phyloP scores from a whole-genome alignment of 2,113 vertebrate species.

The Myotis yumanensis region DNA sequence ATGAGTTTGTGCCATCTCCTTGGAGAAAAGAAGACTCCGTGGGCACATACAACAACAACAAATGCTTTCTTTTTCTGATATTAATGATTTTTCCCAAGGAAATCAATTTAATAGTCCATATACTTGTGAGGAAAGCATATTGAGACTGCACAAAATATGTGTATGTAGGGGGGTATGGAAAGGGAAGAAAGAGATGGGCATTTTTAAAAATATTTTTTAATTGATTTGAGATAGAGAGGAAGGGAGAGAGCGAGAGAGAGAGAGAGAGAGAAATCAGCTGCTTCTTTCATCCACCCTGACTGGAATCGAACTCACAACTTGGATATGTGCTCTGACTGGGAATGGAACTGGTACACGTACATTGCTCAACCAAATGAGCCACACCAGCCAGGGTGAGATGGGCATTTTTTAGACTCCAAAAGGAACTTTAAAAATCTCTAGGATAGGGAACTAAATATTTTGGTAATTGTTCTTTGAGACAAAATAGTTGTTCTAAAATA shows the following conservation, averaged over 20 bases:
- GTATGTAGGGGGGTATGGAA: background rate
- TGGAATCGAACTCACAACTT: no score
- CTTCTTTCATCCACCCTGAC: no score
- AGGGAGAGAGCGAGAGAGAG: no score
- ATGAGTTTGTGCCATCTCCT: conserved; percentile 4
- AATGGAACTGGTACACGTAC: no score
- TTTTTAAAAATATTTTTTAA: no score
- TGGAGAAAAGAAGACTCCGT: background rate
- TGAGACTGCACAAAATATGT: background rate
- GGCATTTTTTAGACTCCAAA: conserved; percentile 22
- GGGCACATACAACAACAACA: background rate
- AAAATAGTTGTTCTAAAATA: conserved; percentile 70
- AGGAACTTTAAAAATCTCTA: background rate
- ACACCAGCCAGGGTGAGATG: background rate
- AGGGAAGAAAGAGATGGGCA: background rate
- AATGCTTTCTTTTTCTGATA: background rate
- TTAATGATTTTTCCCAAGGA: conserved; percentile 9
- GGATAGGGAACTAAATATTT: conserved; percentile 39
- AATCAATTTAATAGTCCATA: conserved; percentile 4
- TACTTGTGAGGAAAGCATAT: conserved; percentile 8
- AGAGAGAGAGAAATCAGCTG: no score
- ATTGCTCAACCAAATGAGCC: no score
- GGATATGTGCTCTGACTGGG: no score
- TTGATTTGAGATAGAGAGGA: no score
- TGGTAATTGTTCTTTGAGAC: conserved; percentile 57